Percentiles rank a stretch among this genome's conserved stretches.
Conservation (phyloP, 2,113 vertebrate genomes). For the Gnathonemus echidnorhynchus region DNA sequence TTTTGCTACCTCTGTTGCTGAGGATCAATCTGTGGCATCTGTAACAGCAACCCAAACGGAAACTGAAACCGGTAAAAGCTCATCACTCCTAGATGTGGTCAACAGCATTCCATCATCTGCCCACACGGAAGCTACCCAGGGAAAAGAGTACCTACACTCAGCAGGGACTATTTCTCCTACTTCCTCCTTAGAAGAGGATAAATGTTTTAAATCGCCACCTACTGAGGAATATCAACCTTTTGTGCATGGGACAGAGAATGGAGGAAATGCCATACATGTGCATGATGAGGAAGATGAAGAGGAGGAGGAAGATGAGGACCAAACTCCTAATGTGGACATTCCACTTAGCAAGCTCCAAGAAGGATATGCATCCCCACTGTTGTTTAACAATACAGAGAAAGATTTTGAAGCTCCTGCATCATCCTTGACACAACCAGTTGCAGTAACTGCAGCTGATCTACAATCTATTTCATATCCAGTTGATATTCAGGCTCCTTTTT, state of each 20-base stretch:
- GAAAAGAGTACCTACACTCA: slow-evolving; percentile 78
- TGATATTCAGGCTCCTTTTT: slow-evolving; percentile 32
- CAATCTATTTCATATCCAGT: slow-evolving; percentile 45
- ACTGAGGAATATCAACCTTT: slow-evolving; percentile 71
- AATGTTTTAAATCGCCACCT: slow-evolving; percentile 80
- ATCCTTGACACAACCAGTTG: slow-evolving; percentile 30
- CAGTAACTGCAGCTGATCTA: slow-evolving; percentile 36
- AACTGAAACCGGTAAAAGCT: slow-evolving; percentile 73
- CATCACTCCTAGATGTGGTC: slow-evolving; percentile 69
- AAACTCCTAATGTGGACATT: slow-evolving; percentile 65
- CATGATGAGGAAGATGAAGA: slow-evolving; percentile 60
- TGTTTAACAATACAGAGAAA: slow-evolving; percentile 43
- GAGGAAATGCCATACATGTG: slow-evolving; percentile 43
- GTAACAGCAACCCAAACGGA: slow-evolving; percentile 79
- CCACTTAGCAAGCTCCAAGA: slow-evolving; percentile 68
- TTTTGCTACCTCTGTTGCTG: slow-evolving; percentile 86
- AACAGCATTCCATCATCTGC: slow-evolving; percentile 69
- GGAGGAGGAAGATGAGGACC: slow-evolving; percentile 68
- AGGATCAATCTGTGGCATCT: slow-evolving; percentile 86
- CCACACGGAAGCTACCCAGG: slow-evolving; percentile 69
- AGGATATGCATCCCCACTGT: slow-evolving; percentile 53
- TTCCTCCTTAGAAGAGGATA: slow-evolving; percentile 91
- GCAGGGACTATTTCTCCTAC: slow-evolving; percentile 88
- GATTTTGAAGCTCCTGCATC: slow-evolving; percentile 28
- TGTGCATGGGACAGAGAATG: slow-evolving; percentile 56